A percentile compares a stretch with the other conserved stretches of the same genome.
Conservation (phyloP, 2,888 invertebrate genomes). For the Mongoloraphidia duomilia region DNA sequence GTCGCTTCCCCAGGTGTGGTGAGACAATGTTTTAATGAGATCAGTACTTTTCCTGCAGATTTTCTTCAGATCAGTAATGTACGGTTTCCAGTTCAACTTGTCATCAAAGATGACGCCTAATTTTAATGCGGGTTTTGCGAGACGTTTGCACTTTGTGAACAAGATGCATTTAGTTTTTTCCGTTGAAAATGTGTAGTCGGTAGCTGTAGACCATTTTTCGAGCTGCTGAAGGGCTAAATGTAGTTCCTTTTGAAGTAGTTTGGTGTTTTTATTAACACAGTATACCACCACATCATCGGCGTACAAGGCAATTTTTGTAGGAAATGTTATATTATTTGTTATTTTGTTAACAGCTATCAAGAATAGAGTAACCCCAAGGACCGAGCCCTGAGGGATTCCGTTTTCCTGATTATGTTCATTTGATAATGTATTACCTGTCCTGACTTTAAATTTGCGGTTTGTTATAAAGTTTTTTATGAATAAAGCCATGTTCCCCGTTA, state of each 20-base stretch:
- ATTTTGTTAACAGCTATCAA: constrained; percentile 1
- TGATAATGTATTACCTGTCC: neutral
- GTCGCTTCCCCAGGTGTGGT: constrained; percentile 1
- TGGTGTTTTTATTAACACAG: neutral
- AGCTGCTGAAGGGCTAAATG: constrained; percentile 2
- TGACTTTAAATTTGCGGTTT: constrained; percentile 3
- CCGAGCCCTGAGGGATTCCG: constrained; percentile 1
- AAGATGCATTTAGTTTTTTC: constrained; percentile 3
- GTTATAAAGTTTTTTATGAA: neutral
- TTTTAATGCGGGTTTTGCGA: too few species aligned
- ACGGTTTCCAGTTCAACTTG: constrained; percentile 1
- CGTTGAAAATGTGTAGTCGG: neutral
- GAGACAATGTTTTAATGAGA: neutral
- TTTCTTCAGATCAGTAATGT: neutral
- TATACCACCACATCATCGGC: constrained; percentile 3
- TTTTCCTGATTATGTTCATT: neutral
- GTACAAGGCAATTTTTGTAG: neutral
- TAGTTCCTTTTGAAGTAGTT: neutral
- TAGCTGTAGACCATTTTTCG: neutral
- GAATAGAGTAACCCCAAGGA: constrained; percentile 1
- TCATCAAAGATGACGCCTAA: neutral
- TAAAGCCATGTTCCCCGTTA: neutral
- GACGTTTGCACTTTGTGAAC: neutral
- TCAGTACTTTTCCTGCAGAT: neutral
- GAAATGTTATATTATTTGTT: neutral